Conservation (phyloP, 2,888 invertebrate species). For the Lymantria monacha region DNA sequence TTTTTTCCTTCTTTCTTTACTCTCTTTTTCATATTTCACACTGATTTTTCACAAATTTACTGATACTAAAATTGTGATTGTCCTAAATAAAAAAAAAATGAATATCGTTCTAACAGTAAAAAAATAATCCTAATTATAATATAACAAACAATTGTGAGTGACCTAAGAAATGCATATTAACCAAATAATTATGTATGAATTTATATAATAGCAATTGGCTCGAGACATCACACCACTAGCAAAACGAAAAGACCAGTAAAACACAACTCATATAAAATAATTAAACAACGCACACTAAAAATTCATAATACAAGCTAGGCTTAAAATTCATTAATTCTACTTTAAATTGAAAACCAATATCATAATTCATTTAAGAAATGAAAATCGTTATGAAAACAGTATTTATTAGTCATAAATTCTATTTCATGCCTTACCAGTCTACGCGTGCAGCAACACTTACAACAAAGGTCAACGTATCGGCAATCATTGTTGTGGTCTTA, state of each 20-base stretch:
- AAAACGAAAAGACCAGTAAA: neutral
- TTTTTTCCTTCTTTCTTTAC: too few relatives aligned
- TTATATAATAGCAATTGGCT: too few relatives aligned
- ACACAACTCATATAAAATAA: neutral
- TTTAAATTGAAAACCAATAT: neutral
- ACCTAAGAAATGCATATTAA: too few relatives aligned
- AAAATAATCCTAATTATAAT: too few relatives aligned
- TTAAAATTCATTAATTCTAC: neutral
- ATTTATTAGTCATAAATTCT: conserved; percentile 20
- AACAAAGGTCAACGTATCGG: conserved; percentile 34
- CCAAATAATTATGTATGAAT: too few relatives aligned
- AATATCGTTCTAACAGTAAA: too few relatives aligned
- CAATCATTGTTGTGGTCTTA: conserved; percentile 35
- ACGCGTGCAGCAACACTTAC: conserved; percentile 25
- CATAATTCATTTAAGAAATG: neutral
- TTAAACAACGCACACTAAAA: neutral
- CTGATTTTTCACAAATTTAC: too few relatives aligned
- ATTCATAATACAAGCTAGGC: too few relatives aligned
- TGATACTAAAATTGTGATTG: too few relatives aligned
- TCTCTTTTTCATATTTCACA: too few relatives aligned
- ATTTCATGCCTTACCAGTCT: conserved; percentile 20
- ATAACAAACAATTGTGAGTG: too few relatives aligned
- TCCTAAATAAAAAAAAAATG: too few relatives aligned
- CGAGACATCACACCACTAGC: neutral
- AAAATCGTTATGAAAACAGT: conserved; percentile 14